phyloP scores from a whole-genome alignment of 2,888 invertebrate genomes.

The Minunthozetes semirufus region DNA sequence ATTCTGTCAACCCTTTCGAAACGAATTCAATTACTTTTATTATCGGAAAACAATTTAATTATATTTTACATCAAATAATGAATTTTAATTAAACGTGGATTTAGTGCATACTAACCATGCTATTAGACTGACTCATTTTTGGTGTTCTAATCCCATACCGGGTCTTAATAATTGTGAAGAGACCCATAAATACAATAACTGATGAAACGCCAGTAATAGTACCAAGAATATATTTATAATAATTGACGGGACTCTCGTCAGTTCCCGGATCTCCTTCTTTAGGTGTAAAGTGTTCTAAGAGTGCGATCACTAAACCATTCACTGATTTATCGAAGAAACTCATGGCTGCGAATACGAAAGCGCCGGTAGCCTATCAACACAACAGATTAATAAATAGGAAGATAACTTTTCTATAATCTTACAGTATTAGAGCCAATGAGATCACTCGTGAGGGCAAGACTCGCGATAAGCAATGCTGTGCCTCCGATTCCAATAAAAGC shows the following conservation, averaged over 20 bases:
- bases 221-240: slow-evolving; percentile 15
- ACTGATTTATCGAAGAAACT: slow-evolving; percentile 34
- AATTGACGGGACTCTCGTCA: neutral
- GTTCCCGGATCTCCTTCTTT: neutral
- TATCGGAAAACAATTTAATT: no score
- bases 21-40: no score
- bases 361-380: slow-evolving; percentile 34
- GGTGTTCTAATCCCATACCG: slow-evolving; percentile 14
- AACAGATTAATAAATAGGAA: neutral
- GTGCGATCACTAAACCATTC: slow-evolving; percentile 31
- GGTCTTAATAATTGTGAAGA: slow-evolving; percentile 21
- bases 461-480: slow-evolving; percentile 43
- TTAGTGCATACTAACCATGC: neutral
- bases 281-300: slow-evolving; percentile 31
- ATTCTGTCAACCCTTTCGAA: no score
- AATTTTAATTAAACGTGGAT: neutral
- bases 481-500: slow-evolving; percentile 41
- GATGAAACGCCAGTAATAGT: slow-evolving; percentile 17
- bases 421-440: slow-evolving; percentile 44
- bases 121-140: neutral
- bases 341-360: slow-evolving; percentile 36
- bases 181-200: neutral
- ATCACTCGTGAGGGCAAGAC: slow-evolving; percentile 44
- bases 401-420: no score
- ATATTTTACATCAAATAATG: neutral